Evolutionary conservation across 2,888 invertebrate species (phyloP), one percentile per base, ranked within the genome.

Genomic region (Brenthis daphne): DNA sequence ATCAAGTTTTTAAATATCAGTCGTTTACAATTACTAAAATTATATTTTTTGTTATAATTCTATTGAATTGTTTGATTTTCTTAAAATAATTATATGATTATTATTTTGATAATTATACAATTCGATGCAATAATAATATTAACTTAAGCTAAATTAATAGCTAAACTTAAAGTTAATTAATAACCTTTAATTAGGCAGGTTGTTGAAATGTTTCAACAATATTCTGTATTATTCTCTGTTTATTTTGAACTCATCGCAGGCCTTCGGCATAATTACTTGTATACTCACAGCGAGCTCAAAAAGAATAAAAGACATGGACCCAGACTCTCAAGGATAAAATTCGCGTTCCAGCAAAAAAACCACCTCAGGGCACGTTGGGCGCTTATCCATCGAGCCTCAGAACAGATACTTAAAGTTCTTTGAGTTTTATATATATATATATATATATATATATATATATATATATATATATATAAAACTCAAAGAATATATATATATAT

Each of bases 361-460:
- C 33, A 64, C 57, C 57, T 65, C 33, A 60, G 65, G 61, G 14
- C 54, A 60, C 57, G 61, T 67, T 57, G 56, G 70, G 77, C 75
- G 77, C 75, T 79, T 79, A 81, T 82, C 81, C 83, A 81, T 75
- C 74, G 54, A 48, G 56, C 55, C 43, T 67, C 61, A 67, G 66
- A 66, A 60, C 56, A 48, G 20, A 51, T 63, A 53, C 14, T 54
- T 13, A 24, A 20, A 20, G 51, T 8, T 53, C 14, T 43, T 8
- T 8, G 2, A 43, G 3, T 29, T 29, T 29, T 29, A 29, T 29
- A 29, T 8, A 43, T 43, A 11, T n/a, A n/a, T n/a, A n/a, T n/a
- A n/a, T n/a, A n/a, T n/a, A n/a, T n/a, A n/a, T n/a, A n/a, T n/a
- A n/a, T n/a, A n/a, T n/a, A n/a, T n/a, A n/a, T n/a, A n/a, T n/a